A percentile compares a stretch with the other conserved stretches of the same genome.
Evolutionary conservation across 1,140 invertebrate species (phyloP).

Genomic region (Platorchestia sp.): DNA sequence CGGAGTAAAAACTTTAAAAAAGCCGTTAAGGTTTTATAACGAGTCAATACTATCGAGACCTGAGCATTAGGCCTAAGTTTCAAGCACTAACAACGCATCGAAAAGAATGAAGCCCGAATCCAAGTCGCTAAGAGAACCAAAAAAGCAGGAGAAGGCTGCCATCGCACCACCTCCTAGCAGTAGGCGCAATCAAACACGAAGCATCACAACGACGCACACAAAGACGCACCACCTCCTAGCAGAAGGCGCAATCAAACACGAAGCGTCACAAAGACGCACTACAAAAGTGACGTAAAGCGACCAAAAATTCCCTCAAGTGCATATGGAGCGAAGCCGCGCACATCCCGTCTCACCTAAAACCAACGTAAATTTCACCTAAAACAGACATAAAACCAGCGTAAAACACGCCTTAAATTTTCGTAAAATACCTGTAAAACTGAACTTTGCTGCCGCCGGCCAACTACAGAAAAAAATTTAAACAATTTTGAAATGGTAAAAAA

Average conservation of each 20-base stretch:
- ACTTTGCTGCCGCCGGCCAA: neutral
- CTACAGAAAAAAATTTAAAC: neutral
- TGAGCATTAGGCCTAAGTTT: neutral
- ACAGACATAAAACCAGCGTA: neutral
- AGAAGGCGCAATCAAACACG: neutral
- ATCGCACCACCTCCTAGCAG: neutral
- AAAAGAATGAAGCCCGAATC: neutral
- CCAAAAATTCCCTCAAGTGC: constrained; percentile 10
- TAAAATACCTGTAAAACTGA: constrained; percentile 26
- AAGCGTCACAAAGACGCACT: neutral
- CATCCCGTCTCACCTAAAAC: constrained; percentile 19
- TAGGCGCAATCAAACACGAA: constrained; percentile 19
- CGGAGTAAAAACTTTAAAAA: neutral
- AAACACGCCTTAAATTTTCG: constrained; percentile 34
- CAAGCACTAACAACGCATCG: neutral
- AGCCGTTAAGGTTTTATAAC: neutral
- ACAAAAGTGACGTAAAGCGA: neutral
- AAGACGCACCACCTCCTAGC: neutral
- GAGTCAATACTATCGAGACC: neutral
- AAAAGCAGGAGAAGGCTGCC: neutral
- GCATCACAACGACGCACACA: too few species aligned
- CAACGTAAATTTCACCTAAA: constrained; percentile 16
- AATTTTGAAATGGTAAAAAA: neutral
- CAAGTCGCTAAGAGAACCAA: neutral
- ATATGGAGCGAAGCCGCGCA: constrained; percentile 8